A percentile compares a stretch with the other conserved stretches of the same genome.
These are phyloP conservation scores for Poecilia gillii DNA, from an alignment of 2,797 vertebrate genomes.

Conservation along the genomic window DNA sequence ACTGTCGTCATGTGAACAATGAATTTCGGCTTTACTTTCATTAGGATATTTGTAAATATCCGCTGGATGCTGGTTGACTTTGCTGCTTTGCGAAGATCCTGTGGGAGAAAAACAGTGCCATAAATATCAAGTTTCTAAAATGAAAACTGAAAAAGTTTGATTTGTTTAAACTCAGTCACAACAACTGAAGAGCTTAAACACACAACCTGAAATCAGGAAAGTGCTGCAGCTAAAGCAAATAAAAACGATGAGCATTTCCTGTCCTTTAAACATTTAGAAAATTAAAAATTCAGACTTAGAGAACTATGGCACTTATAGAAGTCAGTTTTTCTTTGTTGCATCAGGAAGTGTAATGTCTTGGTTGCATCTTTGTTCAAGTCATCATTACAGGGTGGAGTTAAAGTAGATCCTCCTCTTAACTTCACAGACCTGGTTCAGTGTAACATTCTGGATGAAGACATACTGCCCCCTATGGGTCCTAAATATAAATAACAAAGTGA, in stretches of 20 bases:
- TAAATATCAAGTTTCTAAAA: neutral
- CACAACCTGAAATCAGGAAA: slow-evolving; percentile 8
- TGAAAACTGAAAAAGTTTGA: neutral
- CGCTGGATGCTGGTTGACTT: slow-evolving; percentile 16
- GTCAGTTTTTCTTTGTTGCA: neutral
- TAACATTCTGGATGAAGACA: neutral
- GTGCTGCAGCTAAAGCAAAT: neutral
- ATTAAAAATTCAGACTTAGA: neutral
- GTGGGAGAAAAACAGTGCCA: neutral
- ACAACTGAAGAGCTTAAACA: too few relatives aligned
- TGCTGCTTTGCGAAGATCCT: neutral
- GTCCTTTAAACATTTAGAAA: neutral
- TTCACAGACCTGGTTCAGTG: neutral
- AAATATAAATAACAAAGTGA: neutral
- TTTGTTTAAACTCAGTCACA: neutral
- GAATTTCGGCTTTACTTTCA: neutral
- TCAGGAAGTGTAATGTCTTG: neutral
- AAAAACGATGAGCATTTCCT: slow-evolving; percentile 5
- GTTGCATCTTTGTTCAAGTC: neutral
- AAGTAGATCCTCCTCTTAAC: neutral
- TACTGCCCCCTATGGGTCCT: neutral
- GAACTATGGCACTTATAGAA: neutral
- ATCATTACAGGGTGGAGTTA: neutral
- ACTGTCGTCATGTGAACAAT: neutral
- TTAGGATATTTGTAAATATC: neutral